Conservation (phyloP, 2,113 vertebrate species). For the Ictidomys tridecemlineatus region DNA sequence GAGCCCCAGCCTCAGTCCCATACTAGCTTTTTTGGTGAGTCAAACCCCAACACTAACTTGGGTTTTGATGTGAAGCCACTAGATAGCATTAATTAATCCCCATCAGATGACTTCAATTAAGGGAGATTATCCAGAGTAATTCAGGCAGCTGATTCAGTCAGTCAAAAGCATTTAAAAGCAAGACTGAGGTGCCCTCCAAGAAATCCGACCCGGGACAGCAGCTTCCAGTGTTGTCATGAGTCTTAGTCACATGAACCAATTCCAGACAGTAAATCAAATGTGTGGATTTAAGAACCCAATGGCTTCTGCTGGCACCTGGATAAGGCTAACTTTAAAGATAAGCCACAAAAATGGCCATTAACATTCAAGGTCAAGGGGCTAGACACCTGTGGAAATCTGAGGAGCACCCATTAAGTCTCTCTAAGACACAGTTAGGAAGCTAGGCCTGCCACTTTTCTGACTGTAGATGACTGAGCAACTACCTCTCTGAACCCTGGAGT, state of each 20-base stretch:
- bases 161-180: background rate
- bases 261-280: background rate
- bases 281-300: fast-evolving
- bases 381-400: background rate
- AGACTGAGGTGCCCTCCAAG: background rate
- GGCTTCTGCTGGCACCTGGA: background rate
- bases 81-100: background rate
- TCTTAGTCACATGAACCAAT: background rate
- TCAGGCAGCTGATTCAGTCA: background rate
- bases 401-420: background rate
- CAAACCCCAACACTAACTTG: background rate
- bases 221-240: background rate
- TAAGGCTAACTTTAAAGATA: background rate
- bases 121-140: background rate
- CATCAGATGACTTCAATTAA: background rate
- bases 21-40: background rate
- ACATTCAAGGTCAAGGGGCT: background rate
- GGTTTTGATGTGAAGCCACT: background rate
- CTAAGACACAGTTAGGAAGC: background rate
- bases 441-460: background rate
- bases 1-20: no score
- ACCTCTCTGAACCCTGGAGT: background rate
- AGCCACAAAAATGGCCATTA: background rate
- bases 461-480: background rate
- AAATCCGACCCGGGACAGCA: background rate